Base-by-base conservation (phyloP, 2,888 invertebrate genomes). In the Coelinius sp. region DNA sequence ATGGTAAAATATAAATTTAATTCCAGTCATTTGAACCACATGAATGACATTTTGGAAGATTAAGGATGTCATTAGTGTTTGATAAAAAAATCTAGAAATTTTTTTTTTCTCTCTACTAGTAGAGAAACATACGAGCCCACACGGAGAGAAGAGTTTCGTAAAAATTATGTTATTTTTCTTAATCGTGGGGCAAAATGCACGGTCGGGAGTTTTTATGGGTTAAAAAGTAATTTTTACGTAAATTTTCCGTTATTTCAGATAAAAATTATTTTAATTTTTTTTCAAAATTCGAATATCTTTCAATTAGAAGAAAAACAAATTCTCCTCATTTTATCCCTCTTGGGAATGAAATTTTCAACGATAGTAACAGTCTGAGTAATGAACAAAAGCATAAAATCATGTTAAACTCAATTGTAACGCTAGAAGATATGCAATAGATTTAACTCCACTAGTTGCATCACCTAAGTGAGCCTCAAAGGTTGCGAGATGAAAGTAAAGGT, bases 401-500 rank as follows among this genome's bases (percentile, higher is more conserved):
- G 12, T 12, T 12, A 20, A 22, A 8, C 17, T 17, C 20, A 49
- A 49, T 17, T 20, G 70, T 81, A 49, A 80, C 80, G 79, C 77
- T 77, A 35, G 35, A 31, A n/a, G 7, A 56, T 56, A 56, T 59
- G 35, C 59, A 8, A 35, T 35, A 59, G 17, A 20, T 59, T 59
- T 35, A 20, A 20, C 14, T 31, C 35, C 31, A 17, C 14, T 20
- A 1, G 12, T 59, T 59, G 35, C 59, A 6, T 35, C 59, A 59
- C 25, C 31, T 27, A 67, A 67, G 75, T 68, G 74, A 77, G 78
- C 73, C 74, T 75, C 78, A 83, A 85, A 84, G 83, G 83, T 84
- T 82, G 80, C 74, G 70, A 75, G 81, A 82, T 83, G 84, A 85
- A 85, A 85, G 85, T 85, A 74, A 79, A 78, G 73, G 59, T 75